These are phyloP conservation scores for Drosophila engyochracea DNA, from an alignment of 2,888 invertebrate species.

Conservation along the genomic window DNA sequence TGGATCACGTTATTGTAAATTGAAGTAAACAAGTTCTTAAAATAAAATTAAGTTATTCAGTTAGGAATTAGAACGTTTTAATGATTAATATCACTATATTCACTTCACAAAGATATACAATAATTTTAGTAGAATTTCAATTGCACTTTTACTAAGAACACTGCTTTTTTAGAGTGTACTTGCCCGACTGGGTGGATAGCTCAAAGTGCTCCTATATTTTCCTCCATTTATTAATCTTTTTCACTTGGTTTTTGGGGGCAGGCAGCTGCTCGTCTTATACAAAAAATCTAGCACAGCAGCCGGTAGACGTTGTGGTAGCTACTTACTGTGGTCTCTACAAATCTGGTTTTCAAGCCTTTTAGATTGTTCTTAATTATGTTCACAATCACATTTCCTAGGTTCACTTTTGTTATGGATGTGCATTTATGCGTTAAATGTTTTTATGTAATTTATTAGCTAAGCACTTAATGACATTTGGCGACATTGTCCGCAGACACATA, in stretches of 20 bases:
- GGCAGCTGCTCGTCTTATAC: conserved; percentile 18
- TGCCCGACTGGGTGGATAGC: conserved; percentile 13
- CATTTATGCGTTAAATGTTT: conserved; percentile 60
- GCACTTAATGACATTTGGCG: conserved; percentile 65
- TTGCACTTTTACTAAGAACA: not conserved
- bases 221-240: not conserved
- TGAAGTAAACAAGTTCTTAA: not conserved
- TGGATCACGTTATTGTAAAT: not conserved
- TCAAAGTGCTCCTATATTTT: conserved; percentile 4
- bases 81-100: not conserved
- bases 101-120: not conserved
- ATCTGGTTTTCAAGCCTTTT: not conserved
- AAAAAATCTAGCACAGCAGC: conserved; percentile 33
- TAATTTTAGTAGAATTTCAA: not conserved
- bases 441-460: conserved; percentile 69
- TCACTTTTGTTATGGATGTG: conserved; percentile 37
- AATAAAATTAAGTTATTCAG: not conserved
- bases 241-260: not conserved
- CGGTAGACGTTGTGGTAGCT: not conserved
- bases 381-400: not conserved
- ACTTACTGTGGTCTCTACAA: conserved; percentile 14
- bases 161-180: not conserved
- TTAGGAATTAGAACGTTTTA: not conserved
- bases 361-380: conserved; percentile 28
- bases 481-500: conserved; percentile 36